Evolutionary conservation across 2,113 vertebrate genomes (phyloP).

Genomic region (Raja brachyura): DNA sequence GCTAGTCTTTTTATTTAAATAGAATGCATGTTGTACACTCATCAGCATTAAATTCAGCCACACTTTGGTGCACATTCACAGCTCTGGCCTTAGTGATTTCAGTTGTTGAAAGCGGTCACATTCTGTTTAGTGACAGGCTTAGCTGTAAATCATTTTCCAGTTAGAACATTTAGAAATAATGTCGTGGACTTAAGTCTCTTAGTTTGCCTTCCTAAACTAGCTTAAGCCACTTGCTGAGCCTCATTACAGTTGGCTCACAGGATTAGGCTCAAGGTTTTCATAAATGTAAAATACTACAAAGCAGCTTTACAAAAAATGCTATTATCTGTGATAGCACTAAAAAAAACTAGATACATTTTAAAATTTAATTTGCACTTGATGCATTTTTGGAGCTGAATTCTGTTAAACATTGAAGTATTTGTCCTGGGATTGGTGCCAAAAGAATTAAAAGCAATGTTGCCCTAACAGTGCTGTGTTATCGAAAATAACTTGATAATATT

Average conservation of each 20-base stretch:
- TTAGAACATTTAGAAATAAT: slow-evolving; percentile 73
- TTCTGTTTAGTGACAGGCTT: slow-evolving; percentile 65
- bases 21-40: background rate
- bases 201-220: slow-evolving; percentile 67
- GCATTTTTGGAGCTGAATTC: background rate
- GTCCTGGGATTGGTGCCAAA: background rate
- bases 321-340: slow-evolving; percentile 44
- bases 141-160: slow-evolving; percentile 80
- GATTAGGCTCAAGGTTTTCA: slow-evolving; percentile 58
- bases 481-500: slow-evolving; percentile 4
- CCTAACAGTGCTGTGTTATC: background rate
- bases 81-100: slow-evolving; percentile 51
- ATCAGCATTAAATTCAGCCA: background rate
- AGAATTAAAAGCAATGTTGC: background rate
- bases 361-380: slow-evolving; percentile 32
- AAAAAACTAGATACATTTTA: slow-evolving; percentile 42
- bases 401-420: background rate
- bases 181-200: slow-evolving; percentile 67
- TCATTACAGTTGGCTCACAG: slow-evolving; percentile 55
- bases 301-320: slow-evolving; percentile 45
- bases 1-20: no score
- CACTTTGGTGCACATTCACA: background rate
- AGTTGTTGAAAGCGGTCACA: slow-evolving; percentile 62
- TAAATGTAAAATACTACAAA: slow-evolving; percentile 52
- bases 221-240: slow-evolving; percentile 60